Percentiles rank a stretch among this genome's conserved stretches.
Evolutionary conservation across 2,797 vertebrate species (phyloP).

Genomic region (Notolabrus celidotus): DNA sequence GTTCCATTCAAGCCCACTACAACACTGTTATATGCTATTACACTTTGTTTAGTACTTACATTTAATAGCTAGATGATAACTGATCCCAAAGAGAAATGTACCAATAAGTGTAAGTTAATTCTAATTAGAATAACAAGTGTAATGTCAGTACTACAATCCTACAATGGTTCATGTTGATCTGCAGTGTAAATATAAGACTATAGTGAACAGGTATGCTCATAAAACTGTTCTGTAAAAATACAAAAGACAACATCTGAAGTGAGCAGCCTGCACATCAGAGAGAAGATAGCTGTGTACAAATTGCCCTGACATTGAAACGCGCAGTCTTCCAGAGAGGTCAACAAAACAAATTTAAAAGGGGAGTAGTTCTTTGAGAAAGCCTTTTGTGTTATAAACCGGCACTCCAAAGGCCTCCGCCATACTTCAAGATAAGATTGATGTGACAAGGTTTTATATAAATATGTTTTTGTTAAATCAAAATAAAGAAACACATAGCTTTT

Average conservation of each 20-base stretch:
- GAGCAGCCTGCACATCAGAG: constrained; percentile 7
- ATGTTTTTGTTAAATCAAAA: constrained; percentile 22
- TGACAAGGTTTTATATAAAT: constrained; percentile 49
- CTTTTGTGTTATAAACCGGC: constrained; percentile 41
- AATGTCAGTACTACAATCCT: no score
- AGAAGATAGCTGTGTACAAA: constrained; percentile 21
- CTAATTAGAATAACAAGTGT: no score
- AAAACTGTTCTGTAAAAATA: no score
- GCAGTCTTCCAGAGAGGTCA: constrained; percentile 3
- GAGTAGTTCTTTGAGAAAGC: background rate
- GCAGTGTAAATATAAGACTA: no score
- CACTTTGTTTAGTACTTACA: no score
- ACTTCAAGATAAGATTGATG: constrained; percentile 28
- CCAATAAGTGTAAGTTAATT: background rate
- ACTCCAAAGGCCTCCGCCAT: constrained; percentile 46
- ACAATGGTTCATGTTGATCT: no score
- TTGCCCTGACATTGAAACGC: constrained; percentile 7
- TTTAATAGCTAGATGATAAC: background rate
- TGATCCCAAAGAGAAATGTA: background rate
- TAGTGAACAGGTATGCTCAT: no score
- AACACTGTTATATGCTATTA: no score
- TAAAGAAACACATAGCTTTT: constrained; percentile 35
- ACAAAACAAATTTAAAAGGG: constrained; percentile 24
- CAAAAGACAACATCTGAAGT: background rate
- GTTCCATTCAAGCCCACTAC: no score